Base-by-base conservation (phyloP, 2,113 vertebrate species). In the Anser cygnoides region DNA sequence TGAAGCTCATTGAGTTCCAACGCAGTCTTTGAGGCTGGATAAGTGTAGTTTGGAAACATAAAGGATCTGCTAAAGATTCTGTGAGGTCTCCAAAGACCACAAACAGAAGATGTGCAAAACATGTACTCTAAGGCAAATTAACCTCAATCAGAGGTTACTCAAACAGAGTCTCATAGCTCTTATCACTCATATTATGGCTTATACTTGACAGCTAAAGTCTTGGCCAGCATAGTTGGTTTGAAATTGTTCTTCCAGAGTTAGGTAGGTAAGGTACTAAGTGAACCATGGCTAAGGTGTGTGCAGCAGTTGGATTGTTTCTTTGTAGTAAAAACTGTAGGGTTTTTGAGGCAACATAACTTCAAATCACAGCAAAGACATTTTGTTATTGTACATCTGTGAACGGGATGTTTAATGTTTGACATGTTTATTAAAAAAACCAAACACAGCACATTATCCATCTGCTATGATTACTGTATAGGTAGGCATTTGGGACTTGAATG, bases 401-500 rank as follows among this genome's bases (percentile, higher is more conserved):
- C 71, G 76, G 87, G 87, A 95, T 54, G 35, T 58, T 95, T 79
- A 94, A 87, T 92, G 84, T 85, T 95, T 93, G 96, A 87, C 84
- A 43, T 77, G 91, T 95, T 97, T 95, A 96, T 96, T 95, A 95
- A 95, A 95, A 95, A 87, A 37, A 31, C 54, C 3, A 10, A 95
- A 35, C 82, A 73, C 4, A n/a, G 84, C 93, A 67, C 87, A 88
- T 97, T 97, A 94, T 90, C 94, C 92, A 94, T 95, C 95, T 97
- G 95, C 94, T 95, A 71, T 94, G 90, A 92, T 92, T 92, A 80
- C 77, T 80, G 75, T 66, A 54, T 94, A 94, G 91, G 94, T 95
- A 95, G 84, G 89, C 93, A 90, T 87, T 46, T 90, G 95, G 87
- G 93, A 93, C 87, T 93, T 2, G 67, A 67, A 80, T 67, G 46